Evolutionary conservation across 2,797 vertebrate genomes (phyloP), one percentile per base, ranked within the genome.

Genomic region (Gastrophryne carolinensis): DNA sequence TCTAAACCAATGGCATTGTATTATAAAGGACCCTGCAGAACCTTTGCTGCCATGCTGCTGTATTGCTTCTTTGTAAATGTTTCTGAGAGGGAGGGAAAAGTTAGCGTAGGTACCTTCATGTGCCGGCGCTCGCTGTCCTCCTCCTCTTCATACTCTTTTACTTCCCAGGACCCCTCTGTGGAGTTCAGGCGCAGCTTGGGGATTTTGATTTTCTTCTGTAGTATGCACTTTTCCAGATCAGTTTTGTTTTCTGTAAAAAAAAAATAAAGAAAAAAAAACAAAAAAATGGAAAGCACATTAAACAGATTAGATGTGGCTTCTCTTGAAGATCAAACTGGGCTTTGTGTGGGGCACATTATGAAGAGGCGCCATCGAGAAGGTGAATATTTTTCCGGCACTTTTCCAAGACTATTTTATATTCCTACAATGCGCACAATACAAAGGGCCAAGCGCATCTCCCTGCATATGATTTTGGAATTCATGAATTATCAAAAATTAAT

Each of bases 161-260:
- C 94, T 84, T 98, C 95, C 86, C 93, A 90, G 82, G 91, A 92
- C 89, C 95, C 95, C 92, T 94, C 95, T 87, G 94, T 74, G 83
- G 95, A 94, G 89, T 90, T 94, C 89, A 93, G 91, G 83, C 95
- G 95, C 88, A 98, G 95, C 90, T 98, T 99, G 91, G 96, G 96
- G 90, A 99, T 98, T 97, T 99, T 99, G 93, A 99, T 98, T 95
- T 98, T 99, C 93, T 98, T 99, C 93, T 98, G 96, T 93, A 97
- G 96, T 93, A 98, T 95, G 92, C 93, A 94, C 86, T 96, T 94
- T 92, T 98, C 96, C 93, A 99, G 95, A 90, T 98, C 96, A 86
- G 95, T 95, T 93, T 98, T 92, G 90, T 95, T 95, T 89, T 98
- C 97, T 99, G 90, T 56, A 88, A 87, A 44, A 44, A 50, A n/a